A percentile compares a stretch with the other conserved stretches of the same genome.
phyloP scores from a whole-genome alignment of 2,797 vertebrate genomes.

The Calcarius lapponicus region DNA sequence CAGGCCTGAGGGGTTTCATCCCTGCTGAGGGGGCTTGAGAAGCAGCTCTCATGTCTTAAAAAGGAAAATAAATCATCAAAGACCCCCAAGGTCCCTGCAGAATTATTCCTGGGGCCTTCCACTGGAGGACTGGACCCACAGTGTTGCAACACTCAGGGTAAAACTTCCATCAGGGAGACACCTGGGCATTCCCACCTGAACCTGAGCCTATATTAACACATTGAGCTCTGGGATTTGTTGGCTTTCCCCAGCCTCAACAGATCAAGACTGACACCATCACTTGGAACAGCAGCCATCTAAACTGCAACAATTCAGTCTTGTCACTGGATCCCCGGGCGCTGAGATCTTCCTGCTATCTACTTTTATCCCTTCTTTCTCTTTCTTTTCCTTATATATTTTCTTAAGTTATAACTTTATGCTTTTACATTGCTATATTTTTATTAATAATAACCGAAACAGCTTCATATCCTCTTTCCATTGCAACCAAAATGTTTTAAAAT shows the following conservation, averaged over 20 bases:
- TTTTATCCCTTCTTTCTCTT: background rate
- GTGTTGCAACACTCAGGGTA: background rate
- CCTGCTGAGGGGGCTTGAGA: background rate
- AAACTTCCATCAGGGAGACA: background rate
- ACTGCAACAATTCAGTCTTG: background rate
- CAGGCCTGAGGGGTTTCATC: background rate
- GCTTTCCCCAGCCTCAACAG: background rate
- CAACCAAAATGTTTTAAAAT: background rate
- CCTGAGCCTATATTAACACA: background rate
- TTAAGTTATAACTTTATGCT: background rate
- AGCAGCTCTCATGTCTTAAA: background rate
- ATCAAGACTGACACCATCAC: background rate
- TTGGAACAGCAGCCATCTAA: background rate
- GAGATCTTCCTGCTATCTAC: background rate
- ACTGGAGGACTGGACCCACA: background rate
- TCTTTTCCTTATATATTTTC: background rate
- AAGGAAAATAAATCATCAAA: background rate
- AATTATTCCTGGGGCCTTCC: background rate
- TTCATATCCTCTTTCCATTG: background rate
- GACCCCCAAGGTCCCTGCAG: background rate
- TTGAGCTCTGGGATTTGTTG: background rate
- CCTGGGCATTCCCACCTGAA: background rate
- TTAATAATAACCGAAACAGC: background rate
- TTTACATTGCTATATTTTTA: background rate
- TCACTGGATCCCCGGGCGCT: rapidly evolving